These are phyloP conservation scores for Pteronotus mesoamericanus DNA, from an alignment of 2,797 vertebrate species.

Conservation along the genomic window DNA sequence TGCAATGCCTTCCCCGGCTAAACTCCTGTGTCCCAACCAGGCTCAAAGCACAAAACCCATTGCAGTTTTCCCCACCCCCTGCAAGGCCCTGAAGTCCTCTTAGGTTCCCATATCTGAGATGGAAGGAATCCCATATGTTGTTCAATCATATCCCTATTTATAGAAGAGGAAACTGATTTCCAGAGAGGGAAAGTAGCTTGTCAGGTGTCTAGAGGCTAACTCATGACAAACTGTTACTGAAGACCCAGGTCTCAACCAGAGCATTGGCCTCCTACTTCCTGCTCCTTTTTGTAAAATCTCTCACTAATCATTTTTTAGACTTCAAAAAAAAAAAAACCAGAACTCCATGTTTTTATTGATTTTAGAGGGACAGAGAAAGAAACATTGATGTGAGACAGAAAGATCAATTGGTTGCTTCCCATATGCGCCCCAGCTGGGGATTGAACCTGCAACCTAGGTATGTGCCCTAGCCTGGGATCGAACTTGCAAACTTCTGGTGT, in stretches of 20 bases:
- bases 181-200: neutral
- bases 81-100: neutral
- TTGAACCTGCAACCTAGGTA: neutral
- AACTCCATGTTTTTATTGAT: neutral
- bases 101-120: neutral
- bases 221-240: neutral
- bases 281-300: neutral
- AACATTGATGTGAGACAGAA: neutral
- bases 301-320: neutral
- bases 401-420: neutral
- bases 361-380: neutral
- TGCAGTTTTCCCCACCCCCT: neutral
- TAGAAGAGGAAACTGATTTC: neutral
- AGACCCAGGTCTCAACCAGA: neutral
- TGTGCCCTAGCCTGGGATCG: neutral
- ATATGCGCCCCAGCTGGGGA: neutral
- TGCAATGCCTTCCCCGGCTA: neutral
- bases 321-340: too few relatives aligned
- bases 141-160: neutral
- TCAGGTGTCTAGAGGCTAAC: neutral
- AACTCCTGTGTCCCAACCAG: neutral
- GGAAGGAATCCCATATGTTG: neutral
- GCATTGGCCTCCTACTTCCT: rapidly evolving
- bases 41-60: neutral
- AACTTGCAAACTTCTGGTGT: neutral